Evolutionary conservation across 2,888 invertebrate species (phyloP).

Genomic region (Euclidia mi): DNA sequence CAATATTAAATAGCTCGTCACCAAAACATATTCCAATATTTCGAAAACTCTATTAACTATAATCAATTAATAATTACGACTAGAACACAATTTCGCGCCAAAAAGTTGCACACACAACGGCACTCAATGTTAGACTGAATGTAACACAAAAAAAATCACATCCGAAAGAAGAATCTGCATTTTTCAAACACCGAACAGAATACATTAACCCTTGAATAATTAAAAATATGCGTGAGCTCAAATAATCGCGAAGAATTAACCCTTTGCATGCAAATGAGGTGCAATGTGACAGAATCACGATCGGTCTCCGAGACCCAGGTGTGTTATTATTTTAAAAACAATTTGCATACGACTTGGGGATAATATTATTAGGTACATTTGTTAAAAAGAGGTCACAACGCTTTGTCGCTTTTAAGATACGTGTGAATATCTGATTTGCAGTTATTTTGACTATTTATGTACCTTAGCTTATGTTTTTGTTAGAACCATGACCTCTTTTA

Average conservation of each 20-base stretch:
- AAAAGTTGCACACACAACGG: conserved; percentile 71
- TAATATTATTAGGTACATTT: conserved; percentile 43
- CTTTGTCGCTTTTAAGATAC: conserved; percentile 18
- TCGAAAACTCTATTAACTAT: not conserved
- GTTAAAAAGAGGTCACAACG: conserved; percentile 47
- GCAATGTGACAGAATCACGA: conserved; percentile 77
- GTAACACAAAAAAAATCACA: conserved; percentile 66
- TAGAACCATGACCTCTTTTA: no score
- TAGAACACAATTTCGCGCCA: conserved; percentile 7
- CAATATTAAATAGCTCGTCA: not conserved
- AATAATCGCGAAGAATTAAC: conserved; percentile 88
- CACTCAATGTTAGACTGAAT: conserved; percentile 78
- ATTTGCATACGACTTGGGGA: conserved; percentile 59
- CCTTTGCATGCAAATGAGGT: conserved; percentile 86
- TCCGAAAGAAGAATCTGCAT: conserved; percentile 70
- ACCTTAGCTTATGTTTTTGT: no score
- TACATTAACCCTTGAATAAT: conserved; percentile 89
- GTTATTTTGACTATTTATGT: no score
- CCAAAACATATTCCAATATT: not conserved
- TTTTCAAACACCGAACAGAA: conserved; percentile 77
- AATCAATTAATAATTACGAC: conserved; percentile 7
- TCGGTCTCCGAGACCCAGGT: conserved; percentile 81
- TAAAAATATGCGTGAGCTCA: conserved; percentile 89
- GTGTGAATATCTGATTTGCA: conserved; percentile 11
- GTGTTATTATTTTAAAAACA: conserved; percentile 78